Conservation (phyloP, 2,797 vertebrate genomes). For the Rhincodon typus region DNA sequence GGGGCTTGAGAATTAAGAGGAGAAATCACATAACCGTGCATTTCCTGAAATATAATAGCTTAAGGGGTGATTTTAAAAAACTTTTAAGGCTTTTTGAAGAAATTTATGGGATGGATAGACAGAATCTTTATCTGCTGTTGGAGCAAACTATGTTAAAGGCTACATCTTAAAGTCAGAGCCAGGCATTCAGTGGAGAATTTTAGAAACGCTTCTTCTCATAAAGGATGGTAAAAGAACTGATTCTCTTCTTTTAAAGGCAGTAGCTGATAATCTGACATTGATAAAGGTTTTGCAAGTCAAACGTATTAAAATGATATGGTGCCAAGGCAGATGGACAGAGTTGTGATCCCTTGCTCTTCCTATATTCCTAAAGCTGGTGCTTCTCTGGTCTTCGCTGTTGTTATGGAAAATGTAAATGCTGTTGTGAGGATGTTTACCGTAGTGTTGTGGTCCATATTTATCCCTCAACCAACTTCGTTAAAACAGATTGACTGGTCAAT, state of each 20-base stretch:
- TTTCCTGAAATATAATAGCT: background rate
- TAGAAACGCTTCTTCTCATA: background rate
- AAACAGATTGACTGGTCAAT: background rate
- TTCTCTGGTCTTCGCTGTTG: background rate
- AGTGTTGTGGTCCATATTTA: background rate
- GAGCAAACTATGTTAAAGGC: background rate
- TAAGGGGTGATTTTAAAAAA: background rate
- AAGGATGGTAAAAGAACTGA: background rate
- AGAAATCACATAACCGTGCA: background rate
- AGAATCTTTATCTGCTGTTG: background rate
- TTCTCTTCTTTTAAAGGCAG: background rate
- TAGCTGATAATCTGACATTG: background rate
- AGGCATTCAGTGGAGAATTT: background rate
- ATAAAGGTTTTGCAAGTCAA: background rate
- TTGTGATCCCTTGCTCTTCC: background rate
- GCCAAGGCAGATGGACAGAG: background rate
- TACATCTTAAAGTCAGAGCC: background rate
- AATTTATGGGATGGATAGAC: background rate
- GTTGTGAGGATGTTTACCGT: background rate
- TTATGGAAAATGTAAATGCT: background rate
- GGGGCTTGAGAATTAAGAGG: background rate
- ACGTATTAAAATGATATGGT: background rate
- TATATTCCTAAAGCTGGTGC: background rate
- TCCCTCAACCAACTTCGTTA: background rate
- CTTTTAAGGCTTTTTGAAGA: background rate